phyloP scores from a whole-genome alignment of 2,797 vertebrate species.

The Lagocephalus sceleratus region DNA sequence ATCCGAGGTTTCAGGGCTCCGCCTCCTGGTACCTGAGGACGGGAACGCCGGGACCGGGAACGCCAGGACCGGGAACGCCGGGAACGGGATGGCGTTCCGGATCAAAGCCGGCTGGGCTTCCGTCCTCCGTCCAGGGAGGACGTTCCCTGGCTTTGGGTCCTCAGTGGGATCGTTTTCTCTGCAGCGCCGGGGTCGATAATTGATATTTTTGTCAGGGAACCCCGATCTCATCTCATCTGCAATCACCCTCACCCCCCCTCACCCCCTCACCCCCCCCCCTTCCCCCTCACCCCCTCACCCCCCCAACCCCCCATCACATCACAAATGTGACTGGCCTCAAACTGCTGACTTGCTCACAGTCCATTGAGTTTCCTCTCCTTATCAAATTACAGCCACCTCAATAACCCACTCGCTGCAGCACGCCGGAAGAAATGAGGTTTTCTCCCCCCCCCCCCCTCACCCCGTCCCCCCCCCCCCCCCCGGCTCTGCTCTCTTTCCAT shows the following conservation, averaged over 20 bases:
- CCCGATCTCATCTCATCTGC: conserved; percentile 18
- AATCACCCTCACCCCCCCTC: conserved; percentile 15
- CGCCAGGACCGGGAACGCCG: no score
- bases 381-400: conserved; percentile 83
- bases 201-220: conserved; percentile 43
- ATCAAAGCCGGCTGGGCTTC: no score
- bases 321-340: conserved; percentile 77
- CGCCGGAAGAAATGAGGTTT: conserved; percentile 76
- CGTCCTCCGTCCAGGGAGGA: no score
- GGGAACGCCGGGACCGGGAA: conserved; percentile 16
- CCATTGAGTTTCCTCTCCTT: conserved; percentile 78
- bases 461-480: conserved; percentile 30
- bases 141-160: no score
- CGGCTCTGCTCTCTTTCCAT: conserved; percentile 27
- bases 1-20: no score
- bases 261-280: conserved; percentile 45
- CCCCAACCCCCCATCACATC: conserved; percentile 67
- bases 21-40: no score
- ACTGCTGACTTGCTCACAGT: conserved; percentile 76
- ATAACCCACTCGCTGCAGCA: conserved; percentile 77
- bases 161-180: no score
- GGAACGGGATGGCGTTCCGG: background rate
- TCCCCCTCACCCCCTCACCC: conserved; percentile 53
- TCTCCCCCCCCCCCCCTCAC: conserved; percentile 64
- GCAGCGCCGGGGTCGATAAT: no score